Base-by-base conservation (phyloP, 2,888 invertebrate genomes). In the Acrocyrtus sp. region DNA sequence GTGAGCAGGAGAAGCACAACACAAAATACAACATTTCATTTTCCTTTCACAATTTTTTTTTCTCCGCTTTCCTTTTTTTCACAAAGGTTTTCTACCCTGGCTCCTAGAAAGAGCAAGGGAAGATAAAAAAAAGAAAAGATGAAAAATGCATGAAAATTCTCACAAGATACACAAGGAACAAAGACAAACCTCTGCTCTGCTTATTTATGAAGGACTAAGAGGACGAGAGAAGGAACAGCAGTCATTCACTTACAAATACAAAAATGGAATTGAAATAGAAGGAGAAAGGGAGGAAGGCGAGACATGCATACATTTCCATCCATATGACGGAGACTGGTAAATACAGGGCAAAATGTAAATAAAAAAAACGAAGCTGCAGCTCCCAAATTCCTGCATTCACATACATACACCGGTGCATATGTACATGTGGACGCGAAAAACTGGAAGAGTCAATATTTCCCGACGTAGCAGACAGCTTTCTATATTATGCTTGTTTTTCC, bases 101-200 rank as follows among this genome's bases (percentile, higher is more conserved):
- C 21, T 5, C 24, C 27, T n/a, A n/a, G 53, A 53, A 29, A 53
- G 3, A 53, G 22, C 47, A 29, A 53, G 24, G 22, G 29, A 27
- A 19, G 22, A 15, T 17, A 50, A 24, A 6, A 5, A 22, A 48
- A 48, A 48, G 19, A 45, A 47, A 47, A 17, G 47, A 17, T 47
- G 47, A 47, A 47, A 47, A 47, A 51, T 51, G 51, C 22, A 51
- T 51, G 51, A 51, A 51, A 24, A 12, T 22, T 15, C 21, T 50
- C 19, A n/a, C 45, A 6, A 45, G 15, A 45, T n/a, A 47, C 21
- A 21, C 19, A 21, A 19, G 10, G 5, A 45, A 17, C 8, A 12
- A 10, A 45, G 17, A 45, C 4, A 21, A 10, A 47, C 17, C n/a
- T 21, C n/a, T 21, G 21, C 47, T 10, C 21, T 15, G 15, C 17